phyloP scores from a whole-genome alignment of 2,888 invertebrate genomes.

The Xestia ashworthii region DNA sequence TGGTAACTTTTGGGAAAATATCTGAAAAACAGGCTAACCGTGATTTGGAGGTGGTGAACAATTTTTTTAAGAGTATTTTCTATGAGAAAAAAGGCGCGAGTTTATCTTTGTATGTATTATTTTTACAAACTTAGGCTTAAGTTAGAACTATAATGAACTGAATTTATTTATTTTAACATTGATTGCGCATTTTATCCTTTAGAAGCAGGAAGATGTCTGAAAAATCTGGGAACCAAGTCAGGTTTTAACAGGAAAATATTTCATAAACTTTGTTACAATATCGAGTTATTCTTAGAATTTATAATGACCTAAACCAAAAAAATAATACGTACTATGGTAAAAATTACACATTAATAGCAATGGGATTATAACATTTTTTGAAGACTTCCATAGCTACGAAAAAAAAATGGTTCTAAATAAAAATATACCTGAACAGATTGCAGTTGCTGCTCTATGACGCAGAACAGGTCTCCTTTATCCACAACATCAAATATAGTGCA shows the following conservation, averaged over 20 bases:
- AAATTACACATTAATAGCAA: background rate
- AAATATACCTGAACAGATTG: conserved; percentile 57
- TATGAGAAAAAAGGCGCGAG: background rate
- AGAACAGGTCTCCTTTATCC: conserved; percentile 41
- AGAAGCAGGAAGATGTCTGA: conserved; percentile 28
- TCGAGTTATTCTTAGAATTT: background rate
- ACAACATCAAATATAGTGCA: conserved; percentile 33
- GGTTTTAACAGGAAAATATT: conserved; percentile 39
- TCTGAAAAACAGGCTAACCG: background rate
- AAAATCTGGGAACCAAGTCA: conserved; percentile 14
- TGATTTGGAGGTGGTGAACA: background rate
- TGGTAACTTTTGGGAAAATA: background rate
- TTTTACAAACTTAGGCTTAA: background rate
- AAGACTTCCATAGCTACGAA: background rate
- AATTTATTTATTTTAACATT: background rate
- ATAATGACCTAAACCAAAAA: background rate
- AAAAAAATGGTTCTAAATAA: background rate
- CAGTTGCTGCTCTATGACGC: conserved; percentile 48
- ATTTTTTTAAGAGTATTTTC: background rate
- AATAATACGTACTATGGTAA: background rate
- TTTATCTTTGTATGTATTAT: background rate
- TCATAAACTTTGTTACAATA: conserved; percentile 5
- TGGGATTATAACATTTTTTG: too few relatives aligned
- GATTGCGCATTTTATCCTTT: conserved; percentile 36
- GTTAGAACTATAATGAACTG: background rate